These are phyloP conservation scores for Poeciliopsis presidionis DNA, from an alignment of 2,797 vertebrate species.

Conservation along the genomic window DNA sequence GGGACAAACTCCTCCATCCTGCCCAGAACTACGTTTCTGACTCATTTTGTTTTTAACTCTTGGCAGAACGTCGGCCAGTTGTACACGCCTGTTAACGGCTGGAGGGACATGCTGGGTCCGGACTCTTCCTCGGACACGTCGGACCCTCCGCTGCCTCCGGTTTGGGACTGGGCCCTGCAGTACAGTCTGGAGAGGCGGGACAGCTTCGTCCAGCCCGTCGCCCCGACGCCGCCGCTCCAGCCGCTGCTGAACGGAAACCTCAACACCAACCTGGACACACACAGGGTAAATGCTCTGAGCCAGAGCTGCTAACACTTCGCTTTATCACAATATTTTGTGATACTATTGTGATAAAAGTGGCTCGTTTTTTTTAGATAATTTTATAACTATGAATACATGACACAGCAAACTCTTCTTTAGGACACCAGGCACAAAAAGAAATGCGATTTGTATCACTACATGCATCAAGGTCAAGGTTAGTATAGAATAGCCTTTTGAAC, in stretches of 20 bases:
- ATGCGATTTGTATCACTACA: too few species aligned
- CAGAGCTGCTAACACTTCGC: neutral
- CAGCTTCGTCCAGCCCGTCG: slow-evolving; percentile 83
- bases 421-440: too few species aligned
- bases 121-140: slow-evolving; percentile 71
- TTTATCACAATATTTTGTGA: too few species aligned
- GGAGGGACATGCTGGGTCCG: slow-evolving; percentile 72
- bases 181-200: slow-evolving; percentile 80
- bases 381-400: too few species aligned
- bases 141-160: slow-evolving; percentile 76
- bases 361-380: too few species aligned
- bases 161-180: slow-evolving; percentile 93
- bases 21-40: neutral
- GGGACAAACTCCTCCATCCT: neutral
- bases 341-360: too few species aligned
- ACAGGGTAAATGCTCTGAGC: slow-evolving; percentile 61
- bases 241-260: slow-evolving; percentile 82
- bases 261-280: slow-evolving; percentile 75
- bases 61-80: slow-evolving; percentile 79
- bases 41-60: neutral
- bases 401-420: too few species aligned
- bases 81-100: slow-evolving; percentile 81
- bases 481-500: too few species aligned
- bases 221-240: slow-evolving; percentile 43
- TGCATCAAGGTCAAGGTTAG: too few species aligned